phyloP scores from a whole-genome alignment of 2,888 invertebrate genomes.

The Oscheius myriophilus region DNA sequence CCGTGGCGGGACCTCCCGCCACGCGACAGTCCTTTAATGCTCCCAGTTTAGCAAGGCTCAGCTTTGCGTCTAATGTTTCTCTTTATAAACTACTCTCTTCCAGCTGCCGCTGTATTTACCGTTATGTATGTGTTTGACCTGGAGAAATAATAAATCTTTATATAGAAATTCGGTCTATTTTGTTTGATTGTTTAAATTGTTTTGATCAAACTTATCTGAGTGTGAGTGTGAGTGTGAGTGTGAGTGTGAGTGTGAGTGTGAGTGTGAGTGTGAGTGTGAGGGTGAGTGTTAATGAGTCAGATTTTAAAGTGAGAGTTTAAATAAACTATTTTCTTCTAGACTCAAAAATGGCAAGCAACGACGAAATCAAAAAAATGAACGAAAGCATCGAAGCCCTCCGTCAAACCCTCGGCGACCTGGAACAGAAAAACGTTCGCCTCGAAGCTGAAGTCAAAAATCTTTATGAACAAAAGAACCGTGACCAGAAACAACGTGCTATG shows the following conservation, averaged over 20 bases:
- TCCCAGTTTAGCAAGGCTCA: constrained; percentile 24
- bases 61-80: constrained; percentile 21
- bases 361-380: constrained; percentile 64
- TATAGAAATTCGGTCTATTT: constrained; percentile 3
- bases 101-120: constrained; percentile 5
- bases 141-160: constrained; percentile 29
- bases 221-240: too few relatives aligned
- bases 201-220: too few relatives aligned
- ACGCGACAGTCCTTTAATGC: not conserved
- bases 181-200: too few relatives aligned
- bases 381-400: constrained; percentile 34
- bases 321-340: too few relatives aligned
- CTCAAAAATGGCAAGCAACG: constrained; percentile 62
- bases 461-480: constrained; percentile 69
- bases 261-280: too few relatives aligned
- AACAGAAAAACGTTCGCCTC: constrained; percentile 33
- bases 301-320: too few relatives aligned
- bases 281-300: too few relatives aligned
- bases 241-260: too few relatives aligned
- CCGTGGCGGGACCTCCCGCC: not conserved
- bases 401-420: constrained; percentile 35
- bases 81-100: constrained; percentile 1
- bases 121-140: constrained; percentile 20
- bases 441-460: constrained; percentile 56
- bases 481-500: too few relatives aligned